Evolutionary conservation across 2,888 invertebrate species (phyloP).

Genomic region (Chalcis sispes): DNA sequence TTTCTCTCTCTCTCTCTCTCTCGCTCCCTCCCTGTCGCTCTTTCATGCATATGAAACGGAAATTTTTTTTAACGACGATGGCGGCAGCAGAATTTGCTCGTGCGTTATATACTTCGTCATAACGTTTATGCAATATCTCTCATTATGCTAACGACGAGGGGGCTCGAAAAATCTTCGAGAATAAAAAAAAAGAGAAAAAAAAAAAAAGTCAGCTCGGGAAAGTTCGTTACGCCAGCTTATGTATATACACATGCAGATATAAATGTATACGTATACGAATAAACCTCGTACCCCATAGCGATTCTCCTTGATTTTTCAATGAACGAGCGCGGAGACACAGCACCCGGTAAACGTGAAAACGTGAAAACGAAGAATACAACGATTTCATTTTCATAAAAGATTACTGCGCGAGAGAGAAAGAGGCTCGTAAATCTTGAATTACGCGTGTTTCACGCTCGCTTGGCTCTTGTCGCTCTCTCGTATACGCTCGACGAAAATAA

Average conservation of each 20-base stretch:
- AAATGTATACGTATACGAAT: too few species aligned
- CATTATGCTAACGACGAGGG: conserved; percentile 40
- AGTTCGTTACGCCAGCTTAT: neutral
- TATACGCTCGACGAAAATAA: neutral
- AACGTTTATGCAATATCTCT: conserved; percentile 35
- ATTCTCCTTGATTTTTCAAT: neutral
- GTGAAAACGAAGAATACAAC: too few species aligned
- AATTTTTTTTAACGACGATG: conserved; percentile 35
- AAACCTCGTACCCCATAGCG: neutral
- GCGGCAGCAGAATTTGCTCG: neutral
- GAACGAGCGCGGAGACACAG: neutral
- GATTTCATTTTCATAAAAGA: neutral
- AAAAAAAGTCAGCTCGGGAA: neutral
- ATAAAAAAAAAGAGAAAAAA: neutral
- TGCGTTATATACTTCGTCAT: conserved; percentile 19
- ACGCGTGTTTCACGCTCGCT: conserved; percentile 17
- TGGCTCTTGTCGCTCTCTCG: neutral
- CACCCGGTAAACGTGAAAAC: too few species aligned
- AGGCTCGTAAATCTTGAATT: conserved; percentile 25
- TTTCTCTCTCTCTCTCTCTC: too few species aligned
- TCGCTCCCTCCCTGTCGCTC: neutral
- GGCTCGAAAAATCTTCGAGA: neutral
- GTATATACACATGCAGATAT: too few species aligned
- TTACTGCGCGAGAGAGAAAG: neutral
- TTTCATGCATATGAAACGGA: conserved; percentile 49